These are phyloP conservation scores for Oenanthe oenanthe DNA, from an alignment of 2,113 vertebrate species.

Conservation along the genomic window DNA sequence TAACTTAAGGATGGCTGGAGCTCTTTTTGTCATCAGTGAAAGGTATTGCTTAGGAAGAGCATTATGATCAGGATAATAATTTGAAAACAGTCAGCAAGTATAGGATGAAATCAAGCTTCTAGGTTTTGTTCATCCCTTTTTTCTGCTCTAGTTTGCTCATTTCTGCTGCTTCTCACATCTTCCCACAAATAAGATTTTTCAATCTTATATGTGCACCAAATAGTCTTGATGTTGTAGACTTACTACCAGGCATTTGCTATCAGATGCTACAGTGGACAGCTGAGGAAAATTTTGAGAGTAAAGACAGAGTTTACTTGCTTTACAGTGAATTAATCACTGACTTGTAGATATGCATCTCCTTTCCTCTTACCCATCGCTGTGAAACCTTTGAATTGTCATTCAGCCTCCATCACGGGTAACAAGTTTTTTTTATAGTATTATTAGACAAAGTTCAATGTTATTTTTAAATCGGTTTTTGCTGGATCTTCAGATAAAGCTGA, in stretches of 20 bases:
- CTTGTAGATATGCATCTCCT: background rate
- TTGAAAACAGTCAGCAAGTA: background rate
- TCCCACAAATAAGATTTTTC: background rate
- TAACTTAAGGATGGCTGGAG: constrained; percentile 22
- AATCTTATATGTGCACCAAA: background rate
- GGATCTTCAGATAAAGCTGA: background rate
- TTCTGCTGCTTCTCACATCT: background rate
- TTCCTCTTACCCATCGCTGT: background rate
- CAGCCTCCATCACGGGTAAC: background rate
- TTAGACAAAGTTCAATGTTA: background rate
- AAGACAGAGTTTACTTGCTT: background rate
- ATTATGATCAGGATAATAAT: background rate
- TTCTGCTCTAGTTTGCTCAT: background rate
- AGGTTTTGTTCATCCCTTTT: background rate
- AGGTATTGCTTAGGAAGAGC: background rate
- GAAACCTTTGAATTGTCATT: background rate
- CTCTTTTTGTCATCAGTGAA: background rate
- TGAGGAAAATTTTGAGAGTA: background rate
- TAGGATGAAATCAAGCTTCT: background rate
- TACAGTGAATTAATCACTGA: background rate
- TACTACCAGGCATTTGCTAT: background rate
- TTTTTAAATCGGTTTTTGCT: background rate
- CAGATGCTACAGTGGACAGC: background rate
- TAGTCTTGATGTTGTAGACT: background rate
- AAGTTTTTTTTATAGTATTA: background rate